A percentile compares a stretch with the other conserved stretches of the same genome.
Evolutionary conservation across 2,113 vertebrate genomes (phyloP).

Genomic region (Lanius collurio): DNA sequence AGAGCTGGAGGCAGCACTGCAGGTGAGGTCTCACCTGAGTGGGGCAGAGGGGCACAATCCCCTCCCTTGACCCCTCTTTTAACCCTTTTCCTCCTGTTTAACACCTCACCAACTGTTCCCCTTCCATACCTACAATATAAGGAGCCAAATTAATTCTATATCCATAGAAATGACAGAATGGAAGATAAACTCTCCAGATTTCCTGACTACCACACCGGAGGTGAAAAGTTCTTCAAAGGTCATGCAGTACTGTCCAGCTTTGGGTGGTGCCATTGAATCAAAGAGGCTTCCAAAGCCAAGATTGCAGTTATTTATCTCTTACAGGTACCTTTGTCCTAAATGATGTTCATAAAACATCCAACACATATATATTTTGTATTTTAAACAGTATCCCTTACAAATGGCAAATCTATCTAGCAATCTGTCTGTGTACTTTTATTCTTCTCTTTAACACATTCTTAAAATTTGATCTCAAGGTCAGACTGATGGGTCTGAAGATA

Average conservation of each 20-base stretch:
- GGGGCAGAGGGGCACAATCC: not conserved
- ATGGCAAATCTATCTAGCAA: not conserved
- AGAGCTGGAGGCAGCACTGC: not conserved
- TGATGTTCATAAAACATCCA: not conserved
- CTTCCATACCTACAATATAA: not conserved
- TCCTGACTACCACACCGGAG: not conserved
- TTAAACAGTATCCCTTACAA: not conserved
- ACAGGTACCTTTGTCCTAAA: not conserved
- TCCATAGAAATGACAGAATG: not conserved
- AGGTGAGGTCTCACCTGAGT: not conserved
- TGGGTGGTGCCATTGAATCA: not conserved
- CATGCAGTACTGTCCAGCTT: fast-evolving
- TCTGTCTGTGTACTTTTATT: not conserved
- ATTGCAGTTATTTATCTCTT: not conserved
- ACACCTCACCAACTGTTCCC: not conserved
- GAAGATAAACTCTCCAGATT: not conserved
- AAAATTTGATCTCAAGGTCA: not conserved
- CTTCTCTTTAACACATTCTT: not conserved
- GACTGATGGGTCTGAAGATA: not conserved
- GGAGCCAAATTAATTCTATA: not conserved
- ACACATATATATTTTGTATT: not conserved
- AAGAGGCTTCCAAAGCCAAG: not conserved
- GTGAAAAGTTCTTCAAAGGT: not conserved
- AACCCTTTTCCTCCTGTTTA: not conserved
- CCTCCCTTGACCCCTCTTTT: not conserved